A percentile compares a stretch with the other conserved stretches of the same genome.
These are phyloP conservation scores for Lutraria lutraria DNA, from an alignment of 2,888 invertebrate genomes.

Conservation along the genomic window DNA sequence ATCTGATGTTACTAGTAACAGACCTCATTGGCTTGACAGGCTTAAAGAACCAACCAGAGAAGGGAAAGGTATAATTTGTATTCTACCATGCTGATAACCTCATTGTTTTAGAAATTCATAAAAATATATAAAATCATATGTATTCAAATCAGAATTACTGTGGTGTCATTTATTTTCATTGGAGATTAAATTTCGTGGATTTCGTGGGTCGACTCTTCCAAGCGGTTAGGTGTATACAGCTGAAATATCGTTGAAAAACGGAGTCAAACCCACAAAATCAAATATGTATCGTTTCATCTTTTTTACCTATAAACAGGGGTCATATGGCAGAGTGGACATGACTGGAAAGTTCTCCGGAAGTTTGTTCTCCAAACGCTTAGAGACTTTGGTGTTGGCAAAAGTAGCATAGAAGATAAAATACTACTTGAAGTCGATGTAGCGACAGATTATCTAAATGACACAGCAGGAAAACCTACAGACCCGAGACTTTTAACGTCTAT, in stretches of 20 bases:
- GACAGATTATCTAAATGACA: conserved; percentile 43
- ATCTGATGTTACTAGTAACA: conserved; percentile 46
- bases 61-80: conserved; percentile 14
- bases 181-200: too few relatives aligned
- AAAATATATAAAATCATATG: too few relatives aligned
- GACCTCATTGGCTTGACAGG: conserved; percentile 45
- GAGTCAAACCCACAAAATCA: too few relatives aligned
- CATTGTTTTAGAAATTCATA: too few relatives aligned
- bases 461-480: conserved; percentile 45
- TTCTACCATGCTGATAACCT: too few relatives aligned
- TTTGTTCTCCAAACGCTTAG: conserved; percentile 65
- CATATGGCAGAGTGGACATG: conserved; percentile 48
- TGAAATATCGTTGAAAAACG: too few relatives aligned
- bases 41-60: conserved; percentile 38
- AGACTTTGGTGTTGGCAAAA: conserved; percentile 73
- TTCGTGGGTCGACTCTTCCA: too few relatives aligned
- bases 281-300: too few relatives aligned
- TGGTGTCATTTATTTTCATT: too few relatives aligned
- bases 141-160: too few relatives aligned
- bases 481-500: conserved; percentile 56
- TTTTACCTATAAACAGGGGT: conserved; percentile 33
- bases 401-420: conserved; percentile 70
- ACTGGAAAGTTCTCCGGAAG: conserved; percentile 63
- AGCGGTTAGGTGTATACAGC: too few relatives aligned
- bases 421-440: conserved; percentile 63